Percentiles rank a stretch among this genome's conserved stretches.
phyloP scores from a whole-genome alignment of 1,140 invertebrate species.

The Zaprionus inermis region DNA sequence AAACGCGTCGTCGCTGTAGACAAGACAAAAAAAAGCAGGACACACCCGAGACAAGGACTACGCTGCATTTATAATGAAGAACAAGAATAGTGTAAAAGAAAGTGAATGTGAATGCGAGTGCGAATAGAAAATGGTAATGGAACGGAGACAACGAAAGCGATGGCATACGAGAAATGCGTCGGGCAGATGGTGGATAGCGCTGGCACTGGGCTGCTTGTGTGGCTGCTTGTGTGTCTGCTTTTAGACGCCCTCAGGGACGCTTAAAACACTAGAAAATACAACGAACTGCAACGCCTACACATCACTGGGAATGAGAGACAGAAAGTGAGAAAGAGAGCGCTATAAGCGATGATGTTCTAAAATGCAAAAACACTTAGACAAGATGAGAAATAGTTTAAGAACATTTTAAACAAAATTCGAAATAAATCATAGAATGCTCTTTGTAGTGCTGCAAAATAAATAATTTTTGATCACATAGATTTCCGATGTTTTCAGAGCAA shows the following conservation, averaged over 20 bases:
- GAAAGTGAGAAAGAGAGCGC: not conserved
- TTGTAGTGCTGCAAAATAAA: too few relatives aligned
- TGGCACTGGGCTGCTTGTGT: conserved; percentile 11
- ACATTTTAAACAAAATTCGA: not conserved
- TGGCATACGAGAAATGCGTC: not conserved
- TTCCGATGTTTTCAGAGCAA: too few relatives aligned
- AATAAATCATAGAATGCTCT: too few relatives aligned
- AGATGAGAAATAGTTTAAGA: not conserved
- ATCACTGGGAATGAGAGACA: too few relatives aligned
- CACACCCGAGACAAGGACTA: conserved; percentile 9
- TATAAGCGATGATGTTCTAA: conserved; percentile 7
- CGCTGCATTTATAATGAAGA: conserved; percentile 65
- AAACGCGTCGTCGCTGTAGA: conserved; percentile 14
- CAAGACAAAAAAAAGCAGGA: conserved; percentile 38
- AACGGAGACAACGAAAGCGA: conserved; percentile 7
- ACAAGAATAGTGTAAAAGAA: conserved; percentile 23
- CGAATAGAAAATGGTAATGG: conserved; percentile 18
- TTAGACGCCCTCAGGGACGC: conserved; percentile 31
- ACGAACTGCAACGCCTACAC: conserved; percentile 25
- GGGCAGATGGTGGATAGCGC: too few relatives aligned
- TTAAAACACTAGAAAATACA: conserved; percentile 28
- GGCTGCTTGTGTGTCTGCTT: conserved; percentile 25
- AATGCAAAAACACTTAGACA: not conserved
- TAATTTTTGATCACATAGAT: too few relatives aligned
- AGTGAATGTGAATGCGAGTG: conserved; percentile 1